Conservation (phyloP, 1,140 invertebrate species). For the Platyscapa corneri region DNA sequence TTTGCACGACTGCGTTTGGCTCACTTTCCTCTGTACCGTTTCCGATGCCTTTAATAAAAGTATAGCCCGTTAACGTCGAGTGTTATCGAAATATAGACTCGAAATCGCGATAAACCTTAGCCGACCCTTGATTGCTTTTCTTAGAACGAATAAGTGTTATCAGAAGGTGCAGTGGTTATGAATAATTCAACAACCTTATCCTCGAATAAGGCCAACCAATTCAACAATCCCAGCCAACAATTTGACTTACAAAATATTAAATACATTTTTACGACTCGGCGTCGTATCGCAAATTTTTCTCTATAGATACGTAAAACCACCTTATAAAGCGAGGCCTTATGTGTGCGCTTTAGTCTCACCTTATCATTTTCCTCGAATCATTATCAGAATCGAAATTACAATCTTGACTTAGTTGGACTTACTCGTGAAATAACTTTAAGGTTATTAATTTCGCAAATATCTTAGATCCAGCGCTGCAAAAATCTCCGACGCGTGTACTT, state of each 20-base stretch:
- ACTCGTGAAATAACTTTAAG: not conserved
- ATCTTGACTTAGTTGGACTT: not conserved
- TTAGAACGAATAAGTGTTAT: not conserved
- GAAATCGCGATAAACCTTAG: not conserved
- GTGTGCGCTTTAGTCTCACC: too few relatives aligned
- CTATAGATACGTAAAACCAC: too few relatives aligned
- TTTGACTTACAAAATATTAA: not conserved
- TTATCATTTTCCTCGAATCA: not conserved
- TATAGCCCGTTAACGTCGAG: not conserved
- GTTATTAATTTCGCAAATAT: not conserved
- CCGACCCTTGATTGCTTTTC: not conserved
- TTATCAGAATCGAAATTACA: not conserved
- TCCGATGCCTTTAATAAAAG: not conserved
- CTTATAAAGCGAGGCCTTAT: not conserved
- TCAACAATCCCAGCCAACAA: not conserved
- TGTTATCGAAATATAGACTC: not conserved
- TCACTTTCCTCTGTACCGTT: not conserved
- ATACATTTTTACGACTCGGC: too few relatives aligned
- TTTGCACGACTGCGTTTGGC: not conserved
- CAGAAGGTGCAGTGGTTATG: not conserved
- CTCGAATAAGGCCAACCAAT: not conserved
- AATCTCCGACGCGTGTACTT: not conserved
- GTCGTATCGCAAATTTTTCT: too few relatives aligned
- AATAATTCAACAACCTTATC: conserved; percentile 10
- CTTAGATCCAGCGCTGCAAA: not conserved